These are phyloP conservation scores for Drosophila sordidula DNA, from an alignment of 2,888 invertebrate species.

Conservation along the genomic window DNA sequence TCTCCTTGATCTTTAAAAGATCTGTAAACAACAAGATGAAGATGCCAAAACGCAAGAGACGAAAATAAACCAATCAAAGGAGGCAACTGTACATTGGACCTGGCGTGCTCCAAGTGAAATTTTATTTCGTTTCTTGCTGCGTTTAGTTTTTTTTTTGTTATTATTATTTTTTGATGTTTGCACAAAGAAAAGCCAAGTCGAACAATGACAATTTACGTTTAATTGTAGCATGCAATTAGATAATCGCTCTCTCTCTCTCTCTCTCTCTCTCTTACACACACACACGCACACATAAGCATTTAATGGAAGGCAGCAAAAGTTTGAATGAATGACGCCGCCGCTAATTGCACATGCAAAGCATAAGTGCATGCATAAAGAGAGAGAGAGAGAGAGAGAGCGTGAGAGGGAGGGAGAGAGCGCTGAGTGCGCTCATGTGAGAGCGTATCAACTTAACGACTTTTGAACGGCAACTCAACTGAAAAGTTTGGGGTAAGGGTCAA, in stretches of 20 bases:
- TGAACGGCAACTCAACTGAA: conserved; percentile 15
- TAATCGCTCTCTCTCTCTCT: conserved; percentile 18
- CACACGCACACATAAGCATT: not conserved
- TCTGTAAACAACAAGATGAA: conserved; percentile 41
- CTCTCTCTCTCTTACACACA: not conserved
- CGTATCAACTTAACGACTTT: conserved; percentile 16
- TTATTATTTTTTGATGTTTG: not conserved
- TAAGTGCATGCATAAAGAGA: conserved; percentile 3
- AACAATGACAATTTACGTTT: conserved; percentile 16
- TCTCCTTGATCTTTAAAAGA: conserved; percentile 48
- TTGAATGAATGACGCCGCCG: conserved; percentile 9
- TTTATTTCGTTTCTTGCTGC: not conserved
- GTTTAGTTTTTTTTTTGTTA: conserved; percentile 1
- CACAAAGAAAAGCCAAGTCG: not conserved
- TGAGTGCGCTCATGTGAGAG: conserved; percentile 1
- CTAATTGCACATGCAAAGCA: conserved; percentile 20
- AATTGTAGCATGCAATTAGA: conserved; percentile 40
- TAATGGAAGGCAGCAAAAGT: conserved; percentile 7
- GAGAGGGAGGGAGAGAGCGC: not conserved
- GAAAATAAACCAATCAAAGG: conserved; percentile 15
- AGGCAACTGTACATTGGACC: conserved; percentile 20
- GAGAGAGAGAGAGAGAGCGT: not conserved
- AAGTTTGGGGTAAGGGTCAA: conserved; percentile 2
- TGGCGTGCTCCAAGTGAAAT: conserved; percentile 25
- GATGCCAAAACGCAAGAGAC: conserved; percentile 25